A percentile compares a stretch with the other conserved stretches of the same genome.
Evolutionary conservation across 1,140 invertebrate species (phyloP).

Genomic region (Aphidius gifuensis): DNA sequence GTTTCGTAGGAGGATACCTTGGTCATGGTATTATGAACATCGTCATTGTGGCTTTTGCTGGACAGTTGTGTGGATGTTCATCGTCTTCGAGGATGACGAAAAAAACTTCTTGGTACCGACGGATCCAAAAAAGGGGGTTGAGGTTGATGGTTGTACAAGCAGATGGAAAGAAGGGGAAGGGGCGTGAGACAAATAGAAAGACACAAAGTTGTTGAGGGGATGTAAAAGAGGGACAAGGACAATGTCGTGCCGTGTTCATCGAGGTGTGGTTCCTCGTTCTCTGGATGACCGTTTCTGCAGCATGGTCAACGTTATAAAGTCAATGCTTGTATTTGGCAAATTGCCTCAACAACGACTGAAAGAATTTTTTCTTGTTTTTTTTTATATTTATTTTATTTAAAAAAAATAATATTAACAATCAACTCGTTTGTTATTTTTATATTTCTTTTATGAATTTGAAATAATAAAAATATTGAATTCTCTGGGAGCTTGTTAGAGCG

Average conservation of each 20-base stretch:
- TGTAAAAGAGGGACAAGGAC: conserved; percentile 42
- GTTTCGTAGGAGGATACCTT: conserved; percentile 46
- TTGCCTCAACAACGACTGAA: conserved; percentile 12
- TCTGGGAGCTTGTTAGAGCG: no score
- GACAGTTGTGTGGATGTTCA: conserved; percentile 36
- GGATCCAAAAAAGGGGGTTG: conserved; percentile 14
- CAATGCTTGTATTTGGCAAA: conserved; percentile 38
- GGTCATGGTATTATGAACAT: conserved; percentile 44
- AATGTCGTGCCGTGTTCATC: conserved; percentile 54
- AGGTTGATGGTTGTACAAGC: conserved; percentile 36
- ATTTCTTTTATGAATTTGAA: no score
- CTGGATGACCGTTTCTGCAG: conserved; percentile 40
- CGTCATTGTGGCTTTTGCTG: conserved; percentile 38
- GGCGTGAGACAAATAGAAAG: conserved; percentile 12
- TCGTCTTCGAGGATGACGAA: conserved; percentile 14
- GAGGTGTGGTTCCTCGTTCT: conserved; percentile 56
- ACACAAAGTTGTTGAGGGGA: conserved; percentile 34
- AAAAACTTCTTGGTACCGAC: conserved; percentile 2
- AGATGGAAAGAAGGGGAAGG: conserved; percentile 5
- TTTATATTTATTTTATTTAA: no score
- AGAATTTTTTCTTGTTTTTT: no score
- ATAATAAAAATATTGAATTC: no score
- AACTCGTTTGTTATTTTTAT: no score
- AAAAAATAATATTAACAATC: no score
- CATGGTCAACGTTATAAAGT: conserved; percentile 52